These are phyloP conservation scores for Panulirus ornatus DNA, from an alignment of 1,140 invertebrate species.

Conservation along the genomic window DNA sequence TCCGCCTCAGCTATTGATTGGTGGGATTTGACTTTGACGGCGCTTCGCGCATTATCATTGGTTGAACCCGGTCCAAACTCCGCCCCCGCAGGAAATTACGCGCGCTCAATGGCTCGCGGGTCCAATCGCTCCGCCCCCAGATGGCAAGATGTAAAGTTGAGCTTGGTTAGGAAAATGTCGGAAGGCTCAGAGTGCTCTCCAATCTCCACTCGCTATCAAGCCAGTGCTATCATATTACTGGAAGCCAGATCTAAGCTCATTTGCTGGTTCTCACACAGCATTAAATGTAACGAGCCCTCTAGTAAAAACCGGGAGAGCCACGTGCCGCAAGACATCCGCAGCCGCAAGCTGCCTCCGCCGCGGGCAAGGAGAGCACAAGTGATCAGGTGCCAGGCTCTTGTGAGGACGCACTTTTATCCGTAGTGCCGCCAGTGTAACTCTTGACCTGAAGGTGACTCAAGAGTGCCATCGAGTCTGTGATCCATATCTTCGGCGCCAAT, in stretches of 20 bases:
- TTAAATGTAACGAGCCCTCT: constrained; percentile 69
- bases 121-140: constrained; percentile 58
- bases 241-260: constrained; percentile 75
- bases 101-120: constrained; percentile 53
- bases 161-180: constrained; percentile 75
- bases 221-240: constrained; percentile 75
- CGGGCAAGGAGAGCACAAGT: constrained; percentile 62
- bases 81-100: constrained; percentile 46
- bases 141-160: constrained; percentile 74
- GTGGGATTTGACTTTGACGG: constrained; percentile 75
- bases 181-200: constrained; percentile 74
- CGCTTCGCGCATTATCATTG: constrained; percentile 49
- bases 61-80: constrained; percentile 37
- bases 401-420: constrained; percentile 66
- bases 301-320: constrained; percentile 51
- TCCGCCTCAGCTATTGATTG: constrained; percentile 75
- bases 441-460: constrained; percentile 73
- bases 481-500: constrained; percentile 72
- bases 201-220: constrained; percentile 74
- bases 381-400: constrained; percentile 64
- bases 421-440: constrained; percentile 70
- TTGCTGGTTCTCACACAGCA: constrained; percentile 64
- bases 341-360: constrained; percentile 56
- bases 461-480: constrained; percentile 74
- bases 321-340: constrained; percentile 48